Conservation (phyloP, 2,888 invertebrate genomes). For the Zeuzera pyrina region DNA sequence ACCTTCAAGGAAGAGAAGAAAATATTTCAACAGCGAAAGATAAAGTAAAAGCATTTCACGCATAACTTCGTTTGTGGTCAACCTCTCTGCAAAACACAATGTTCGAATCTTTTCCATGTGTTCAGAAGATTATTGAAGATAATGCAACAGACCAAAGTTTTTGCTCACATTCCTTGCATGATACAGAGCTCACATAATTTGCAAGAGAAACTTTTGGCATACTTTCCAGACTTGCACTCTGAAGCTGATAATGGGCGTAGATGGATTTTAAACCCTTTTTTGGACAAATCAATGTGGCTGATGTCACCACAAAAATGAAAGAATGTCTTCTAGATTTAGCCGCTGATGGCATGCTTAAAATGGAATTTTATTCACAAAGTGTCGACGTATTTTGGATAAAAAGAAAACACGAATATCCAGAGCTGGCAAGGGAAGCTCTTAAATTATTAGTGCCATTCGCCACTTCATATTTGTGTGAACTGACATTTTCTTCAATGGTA, state of each 20-base stretch:
- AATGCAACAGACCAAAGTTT: too few relatives aligned
- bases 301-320: constrained; percentile 23
- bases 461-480: constrained; percentile 22
- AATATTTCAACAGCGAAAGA: constrained; percentile 11
- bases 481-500: constrained; percentile 22
- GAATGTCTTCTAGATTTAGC: constrained; percentile 20
- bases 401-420: constrained; percentile 24
- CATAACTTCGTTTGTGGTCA: constrained; percentile 12
- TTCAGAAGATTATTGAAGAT: too few relatives aligned
- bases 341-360: constrained; percentile 23
- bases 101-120: too few relatives aligned
- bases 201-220: constrained; percentile 18
- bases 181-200: too few relatives aligned
- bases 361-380: constrained; percentile 19
- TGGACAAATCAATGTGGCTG: constrained; percentile 21
- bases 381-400: constrained; percentile 22
- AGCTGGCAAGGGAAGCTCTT: constrained; percentile 13
- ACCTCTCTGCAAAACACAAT: too few relatives aligned
- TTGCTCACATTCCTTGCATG: constrained; percentile 1
- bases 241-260: constrained; percentile 22
- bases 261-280: constrained; percentile 23
- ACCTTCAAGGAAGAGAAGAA: constrained; percentile 10
- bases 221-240: constrained; percentile 18
- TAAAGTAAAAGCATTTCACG: constrained; percentile 11
- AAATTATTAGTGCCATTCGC: constrained; percentile 20